A percentile compares a stretch with the other conserved stretches of the same genome.
Conservation (phyloP, 2,113 vertebrate genomes). For the Alethe castanea region DNA sequence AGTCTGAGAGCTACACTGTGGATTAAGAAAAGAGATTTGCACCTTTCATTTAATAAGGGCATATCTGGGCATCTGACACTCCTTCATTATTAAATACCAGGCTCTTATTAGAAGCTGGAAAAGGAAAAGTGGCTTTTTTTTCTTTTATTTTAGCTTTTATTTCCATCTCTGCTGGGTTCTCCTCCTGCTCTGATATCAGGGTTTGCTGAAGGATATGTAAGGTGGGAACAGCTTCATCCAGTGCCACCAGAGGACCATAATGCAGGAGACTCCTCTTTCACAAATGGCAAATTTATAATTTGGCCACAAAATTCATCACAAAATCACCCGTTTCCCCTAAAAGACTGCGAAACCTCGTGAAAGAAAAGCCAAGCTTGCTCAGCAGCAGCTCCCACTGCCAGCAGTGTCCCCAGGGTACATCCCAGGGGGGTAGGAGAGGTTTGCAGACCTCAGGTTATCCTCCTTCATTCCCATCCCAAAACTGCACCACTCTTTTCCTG, state of each 20-base stretch:
- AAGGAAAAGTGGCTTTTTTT: neutral
- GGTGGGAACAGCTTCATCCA: neutral
- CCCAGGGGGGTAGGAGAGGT: fast-evolving
- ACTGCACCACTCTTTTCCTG: neutral
- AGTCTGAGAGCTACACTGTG: neutral
- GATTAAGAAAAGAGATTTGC: constrained; percentile 18
- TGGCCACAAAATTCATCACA: neutral
- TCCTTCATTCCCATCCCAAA: neutral
- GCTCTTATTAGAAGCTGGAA: neutral
- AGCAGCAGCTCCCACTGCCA: neutral
- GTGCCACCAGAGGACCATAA: neutral
- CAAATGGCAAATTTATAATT: neutral
- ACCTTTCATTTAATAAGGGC: neutral
- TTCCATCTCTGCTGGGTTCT: neutral
- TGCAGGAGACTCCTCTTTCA: neutral
- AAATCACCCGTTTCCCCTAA: neutral
- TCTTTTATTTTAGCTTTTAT: neutral
- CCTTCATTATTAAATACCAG: constrained; percentile 5
- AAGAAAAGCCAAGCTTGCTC: neutral
- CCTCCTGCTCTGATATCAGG: neutral
- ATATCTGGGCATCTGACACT: neutral
- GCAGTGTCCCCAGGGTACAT: fast-evolving
- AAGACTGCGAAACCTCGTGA: neutral
- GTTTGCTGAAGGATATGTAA: neutral
- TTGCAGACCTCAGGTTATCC: neutral